Evolutionary conservation across 1,140 invertebrate species (phyloP).

Genomic region (Heliothis virescens): DNA sequence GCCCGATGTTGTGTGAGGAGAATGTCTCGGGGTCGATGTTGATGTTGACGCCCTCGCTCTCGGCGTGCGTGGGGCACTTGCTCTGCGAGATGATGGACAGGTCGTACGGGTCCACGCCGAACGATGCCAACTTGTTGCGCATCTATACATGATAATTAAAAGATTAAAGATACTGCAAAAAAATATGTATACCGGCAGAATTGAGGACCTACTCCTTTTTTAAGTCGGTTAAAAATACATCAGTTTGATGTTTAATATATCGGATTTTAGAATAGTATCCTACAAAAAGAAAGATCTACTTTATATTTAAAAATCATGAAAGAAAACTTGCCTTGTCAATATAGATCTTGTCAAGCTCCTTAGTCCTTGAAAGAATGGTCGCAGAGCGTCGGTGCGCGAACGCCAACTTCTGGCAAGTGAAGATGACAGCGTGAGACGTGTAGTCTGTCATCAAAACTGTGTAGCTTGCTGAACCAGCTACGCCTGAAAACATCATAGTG

Average conservation of each 20-base stretch:
- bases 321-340: constrained; percentile 88
- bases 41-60: constrained; percentile 88
- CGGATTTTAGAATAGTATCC: no score
- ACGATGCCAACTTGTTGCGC: constrained; percentile 87
- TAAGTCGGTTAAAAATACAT: no score
- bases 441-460: constrained; percentile 92
- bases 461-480: constrained; percentile 91
- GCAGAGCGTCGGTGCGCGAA: constrained; percentile 92
- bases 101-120: constrained; percentile 91
- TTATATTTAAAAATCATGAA: no score
- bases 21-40: constrained; percentile 92
- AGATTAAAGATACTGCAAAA: not conserved
- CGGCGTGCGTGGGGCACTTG: constrained; percentile 87
- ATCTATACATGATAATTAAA: constrained; percentile 79
- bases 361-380: constrained; percentile 91
- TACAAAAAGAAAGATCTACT: no score
- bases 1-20: constrained; percentile 89
- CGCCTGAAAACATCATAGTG: constrained; percentile 84
- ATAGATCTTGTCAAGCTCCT: constrained; percentile 89
- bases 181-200: no score
- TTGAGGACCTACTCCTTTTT: no score
- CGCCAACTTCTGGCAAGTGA: constrained; percentile 92
- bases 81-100: constrained; percentile 91
- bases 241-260: no score
- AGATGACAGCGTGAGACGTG: constrained; percentile 90